phyloP scores from a whole-genome alignment of 2,113 vertebrate species.

The Melospiza melodia region DNA sequence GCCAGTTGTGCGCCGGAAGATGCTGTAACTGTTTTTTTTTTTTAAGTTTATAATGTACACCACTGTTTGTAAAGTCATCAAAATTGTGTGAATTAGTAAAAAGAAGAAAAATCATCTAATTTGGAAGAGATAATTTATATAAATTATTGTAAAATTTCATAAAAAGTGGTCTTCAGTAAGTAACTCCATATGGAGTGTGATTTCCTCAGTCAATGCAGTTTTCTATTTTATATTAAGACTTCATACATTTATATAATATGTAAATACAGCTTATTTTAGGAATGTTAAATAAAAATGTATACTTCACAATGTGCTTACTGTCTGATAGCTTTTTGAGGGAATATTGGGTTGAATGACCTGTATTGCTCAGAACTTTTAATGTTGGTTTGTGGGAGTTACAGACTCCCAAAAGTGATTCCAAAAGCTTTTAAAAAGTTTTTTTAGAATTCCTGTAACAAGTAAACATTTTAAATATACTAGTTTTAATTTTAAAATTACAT shows the following conservation, averaged over 20 bases:
- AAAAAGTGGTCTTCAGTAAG: slow-evolving; percentile 75
- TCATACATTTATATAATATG: slow-evolving; percentile 86
- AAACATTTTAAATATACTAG: not conserved
- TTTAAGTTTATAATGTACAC: slow-evolving; percentile 75
- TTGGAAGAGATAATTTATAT: slow-evolving; percentile 86
- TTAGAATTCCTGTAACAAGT: not conserved
- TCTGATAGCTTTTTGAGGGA: slow-evolving; percentile 76
- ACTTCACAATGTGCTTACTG: slow-evolving; percentile 73
- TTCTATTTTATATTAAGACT: slow-evolving; percentile 85
- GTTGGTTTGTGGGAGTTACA: slow-evolving; percentile 12
- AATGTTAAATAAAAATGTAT: slow-evolving; percentile 92
- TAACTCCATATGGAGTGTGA: slow-evolving; percentile 78
- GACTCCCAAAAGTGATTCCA: not conserved
- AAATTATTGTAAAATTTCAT: slow-evolving; percentile 87
- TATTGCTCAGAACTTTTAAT: not conserved
- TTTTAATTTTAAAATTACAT: slow-evolving; percentile 14
- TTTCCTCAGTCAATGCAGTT: slow-evolving; percentile 78
- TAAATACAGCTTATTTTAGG: slow-evolving; percentile 90
- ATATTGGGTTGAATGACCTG: slow-evolving; percentile 13
- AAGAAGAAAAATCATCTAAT: slow-evolving; percentile 67
- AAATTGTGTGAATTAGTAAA: slow-evolving; percentile 71
- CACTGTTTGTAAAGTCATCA: slow-evolving; percentile 78
- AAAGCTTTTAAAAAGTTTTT: not conserved
- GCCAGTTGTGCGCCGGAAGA: slow-evolving; percentile 89
- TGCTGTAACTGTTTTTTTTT: slow-evolving; percentile 82